Percentiles rank a stretch among this genome's conserved stretches.
Evolutionary conservation across 2,888 invertebrate species (phyloP).

Genomic region (Platerodrilus igneus): DNA sequence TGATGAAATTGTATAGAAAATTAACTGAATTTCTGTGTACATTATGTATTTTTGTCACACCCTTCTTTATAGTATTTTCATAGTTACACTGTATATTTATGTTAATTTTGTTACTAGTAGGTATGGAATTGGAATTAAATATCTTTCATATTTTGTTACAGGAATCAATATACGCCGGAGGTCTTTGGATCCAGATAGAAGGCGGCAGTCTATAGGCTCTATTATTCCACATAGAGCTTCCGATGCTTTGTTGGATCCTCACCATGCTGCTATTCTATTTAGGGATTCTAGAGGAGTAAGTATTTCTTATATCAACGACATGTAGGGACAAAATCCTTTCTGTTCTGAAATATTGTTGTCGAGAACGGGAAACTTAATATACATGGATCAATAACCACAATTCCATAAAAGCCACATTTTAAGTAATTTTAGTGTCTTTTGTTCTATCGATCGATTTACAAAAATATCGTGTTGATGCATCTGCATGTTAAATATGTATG

Average conservation of each 20-base stretch:
- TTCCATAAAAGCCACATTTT: no score
- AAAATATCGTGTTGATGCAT: no score
- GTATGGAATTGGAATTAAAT: no score
- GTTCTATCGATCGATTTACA: no score
- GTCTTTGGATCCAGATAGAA: constrained; percentile 70
- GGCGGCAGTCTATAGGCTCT: constrained; percentile 73
- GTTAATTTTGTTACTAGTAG: no score
- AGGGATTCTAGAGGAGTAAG: constrained; percentile 90
- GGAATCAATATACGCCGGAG: constrained; percentile 73
- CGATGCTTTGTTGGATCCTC: constrained; percentile 78
- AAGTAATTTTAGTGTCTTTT: no score
- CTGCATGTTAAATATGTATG: no score
- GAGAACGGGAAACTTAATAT: background rate
- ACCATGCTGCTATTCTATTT: constrained; percentile 86
- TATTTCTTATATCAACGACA: constrained; percentile 28
- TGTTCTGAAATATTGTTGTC: background rate
- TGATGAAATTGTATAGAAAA: no score
- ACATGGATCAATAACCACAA: no score
- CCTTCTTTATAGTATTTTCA: constrained; percentile 5
- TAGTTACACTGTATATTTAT: constrained; percentile 7
- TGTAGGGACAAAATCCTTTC: background rate
- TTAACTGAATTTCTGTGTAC: no score
- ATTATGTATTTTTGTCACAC: constrained; percentile 3
- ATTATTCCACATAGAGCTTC: constrained; percentile 62
- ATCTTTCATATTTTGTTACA: constrained; percentile 49